Evolutionary conservation across 1,140 invertebrate species (phyloP), one percentile per base, ranked within the genome.

Genomic region (Plutomurus gul): DNA sequence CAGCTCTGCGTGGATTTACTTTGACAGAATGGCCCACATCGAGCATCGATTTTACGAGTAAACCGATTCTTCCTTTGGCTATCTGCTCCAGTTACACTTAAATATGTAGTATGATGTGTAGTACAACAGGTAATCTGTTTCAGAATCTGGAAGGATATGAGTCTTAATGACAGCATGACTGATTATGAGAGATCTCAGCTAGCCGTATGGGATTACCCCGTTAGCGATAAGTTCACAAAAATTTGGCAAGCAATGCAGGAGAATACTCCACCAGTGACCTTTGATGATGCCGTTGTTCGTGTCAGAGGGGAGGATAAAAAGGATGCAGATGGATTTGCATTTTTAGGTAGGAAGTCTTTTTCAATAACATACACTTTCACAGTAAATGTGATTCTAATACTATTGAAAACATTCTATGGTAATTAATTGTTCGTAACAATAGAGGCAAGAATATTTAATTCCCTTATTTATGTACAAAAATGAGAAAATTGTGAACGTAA

Each of bases 121-220:
- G n/a, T n/a, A n/a, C n/a, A n/a, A n/a, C n/a, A n/a, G n/a, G n/a
- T 72, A 65, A 73, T 79, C 43, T 74, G 49, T 86, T 86, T 43
- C 85, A 97, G 95, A 84, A 97, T 98, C 82, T 99, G 97, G 97
- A 98, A 98, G 85, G 94, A 97, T 80, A 97, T 99, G 93, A 96
- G 95, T 37, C 87, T 99, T 10, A 97, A 98, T 84, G 96, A 98
- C 86, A 96, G 93, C 75, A 86, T 98, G 18, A 92, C 91, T 11
- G 93, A 96, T 43, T 90, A 96, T 0, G 95, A 98, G 85, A 87
- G 96, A 65, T 94, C 96, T 0, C 95, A 97, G 86, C 86, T 99
- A 13, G 96, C 97, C 0, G 97, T 99, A 0, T 99, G 97, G 97
- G 97, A 99, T 86, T 99, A 99, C 87, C 97, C 97, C 0, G 96